A percentile compares a stretch with the other conserved stretches of the same genome.
phyloP scores from a whole-genome alignment of 2,113 vertebrate species.

The Phalacrocorax brasilianus region DNA sequence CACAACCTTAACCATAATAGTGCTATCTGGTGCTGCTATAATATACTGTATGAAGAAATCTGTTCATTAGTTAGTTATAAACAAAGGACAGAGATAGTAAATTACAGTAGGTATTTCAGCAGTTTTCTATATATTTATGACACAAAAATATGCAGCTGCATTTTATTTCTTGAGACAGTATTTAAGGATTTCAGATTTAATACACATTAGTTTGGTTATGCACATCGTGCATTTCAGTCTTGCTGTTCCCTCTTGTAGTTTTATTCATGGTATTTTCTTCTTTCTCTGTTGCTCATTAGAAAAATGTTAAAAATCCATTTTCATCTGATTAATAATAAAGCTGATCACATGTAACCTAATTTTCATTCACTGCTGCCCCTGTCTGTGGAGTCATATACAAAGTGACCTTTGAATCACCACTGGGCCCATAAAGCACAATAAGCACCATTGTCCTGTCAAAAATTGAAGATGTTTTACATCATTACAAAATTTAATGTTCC shows the following conservation, averaged over 20 bases:
- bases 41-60: conserved; percentile 72
- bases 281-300: conserved; percentile 93
- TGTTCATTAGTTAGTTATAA: conserved; percentile 79
- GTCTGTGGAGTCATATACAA: conserved; percentile 94
- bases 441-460: conserved; percentile 94
- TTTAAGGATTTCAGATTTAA: conserved; percentile 74
- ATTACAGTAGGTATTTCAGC: conserved; percentile 73
- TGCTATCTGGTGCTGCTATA: conserved; percentile 51
- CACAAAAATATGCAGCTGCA: conserved; percentile 65
- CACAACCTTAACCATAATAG: conserved; percentile 50
- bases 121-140: conserved; percentile 72
- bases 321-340: conserved; percentile 99
- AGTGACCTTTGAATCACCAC: conserved; percentile 98
- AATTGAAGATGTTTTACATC: conserved; percentile 97
- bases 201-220: conserved; percentile 65
- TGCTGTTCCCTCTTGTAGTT: conserved; percentile 53
- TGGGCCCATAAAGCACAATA: conserved; percentile 95
- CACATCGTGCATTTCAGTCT: conserved; percentile 45
- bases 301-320: conserved; percentile 99
- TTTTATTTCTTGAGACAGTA: conserved; percentile 73
- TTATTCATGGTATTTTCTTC: conserved; percentile 82
- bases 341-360: conserved; percentile 99
- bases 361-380: conserved; percentile 97
- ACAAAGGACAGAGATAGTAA: conserved; percentile 75
- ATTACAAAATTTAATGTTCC: conserved; percentile 94